Conservation (phyloP, 2,113 vertebrate genomes). For the Phoenicopterus ruber region DNA sequence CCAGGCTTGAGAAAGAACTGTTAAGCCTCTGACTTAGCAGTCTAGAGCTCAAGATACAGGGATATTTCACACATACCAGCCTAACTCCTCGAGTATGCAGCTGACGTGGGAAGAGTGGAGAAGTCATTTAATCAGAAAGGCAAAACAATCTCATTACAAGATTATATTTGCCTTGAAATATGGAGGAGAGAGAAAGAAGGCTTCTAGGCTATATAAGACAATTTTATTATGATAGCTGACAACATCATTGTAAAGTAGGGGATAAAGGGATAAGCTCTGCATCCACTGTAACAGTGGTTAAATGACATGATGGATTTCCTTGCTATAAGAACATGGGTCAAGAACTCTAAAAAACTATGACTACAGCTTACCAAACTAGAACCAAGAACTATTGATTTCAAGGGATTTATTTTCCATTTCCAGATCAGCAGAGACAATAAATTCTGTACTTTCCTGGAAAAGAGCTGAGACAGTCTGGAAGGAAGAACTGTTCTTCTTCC, state of each 20-base stretch:
- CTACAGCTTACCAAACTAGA: not conserved
- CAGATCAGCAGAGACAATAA: not conserved
- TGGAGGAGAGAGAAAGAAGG: not conserved
- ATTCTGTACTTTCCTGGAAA: not conserved
- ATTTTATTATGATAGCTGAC: not conserved
- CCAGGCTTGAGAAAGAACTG: not conserved
- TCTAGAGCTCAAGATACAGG: not conserved
- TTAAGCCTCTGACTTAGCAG: not conserved
- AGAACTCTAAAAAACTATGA: not conserved
- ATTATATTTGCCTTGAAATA: not conserved
- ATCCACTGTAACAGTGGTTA: not conserved
- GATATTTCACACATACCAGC: not conserved
- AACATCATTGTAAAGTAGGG: not conserved
- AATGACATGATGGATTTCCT: not conserved
- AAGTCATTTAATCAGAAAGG: not conserved
- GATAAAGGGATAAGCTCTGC: not conserved
- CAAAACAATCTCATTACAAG: not conserved
- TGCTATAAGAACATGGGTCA: not conserved
- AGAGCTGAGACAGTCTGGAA: not conserved
- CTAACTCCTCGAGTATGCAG: not conserved
- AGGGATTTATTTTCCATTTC: not conserved
- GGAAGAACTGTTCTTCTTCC: not conserved
- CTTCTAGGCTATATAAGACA: not conserved
- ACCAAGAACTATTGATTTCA: not conserved
- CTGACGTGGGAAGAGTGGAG: not conserved